Evolutionary conservation across 2,113 vertebrate genomes (phyloP).

Genomic region (Phylloscopus whistleri): DNA sequence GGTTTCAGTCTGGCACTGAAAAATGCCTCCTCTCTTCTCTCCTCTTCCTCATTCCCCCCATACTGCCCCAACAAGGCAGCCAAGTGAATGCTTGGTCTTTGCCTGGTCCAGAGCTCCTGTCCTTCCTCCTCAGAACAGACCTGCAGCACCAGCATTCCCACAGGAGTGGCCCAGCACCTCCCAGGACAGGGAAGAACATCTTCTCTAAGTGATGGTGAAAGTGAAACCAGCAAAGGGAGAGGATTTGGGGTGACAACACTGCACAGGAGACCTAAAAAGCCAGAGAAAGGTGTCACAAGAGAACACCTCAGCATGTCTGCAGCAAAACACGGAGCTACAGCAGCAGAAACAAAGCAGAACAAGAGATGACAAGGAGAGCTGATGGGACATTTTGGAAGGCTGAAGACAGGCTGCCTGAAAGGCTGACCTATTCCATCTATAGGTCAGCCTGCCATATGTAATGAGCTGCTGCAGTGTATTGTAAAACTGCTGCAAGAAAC

Average conservation of each 20-base stretch:
- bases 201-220: neutral
- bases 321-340: neutral
- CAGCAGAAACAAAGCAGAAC: neutral
- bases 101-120: neutral
- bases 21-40: neutral
- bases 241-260: neutral
- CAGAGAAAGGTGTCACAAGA: neutral
- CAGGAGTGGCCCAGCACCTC: neutral
- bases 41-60: neutral
- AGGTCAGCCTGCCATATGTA: conserved; percentile 60
- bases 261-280: neutral
- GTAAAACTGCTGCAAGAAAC: conserved; percentile 41
- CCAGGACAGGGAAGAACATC: neutral
- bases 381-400: conserved; percentile 24
- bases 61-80: neutral
- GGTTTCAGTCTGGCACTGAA: neutral
- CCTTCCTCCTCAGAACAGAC: neutral
- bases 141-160: too few relatives aligned
- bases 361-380: neutral
- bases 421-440: conserved; percentile 21
- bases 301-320: neutral
- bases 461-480: conserved; percentile 14
- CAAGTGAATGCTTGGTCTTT: neutral
- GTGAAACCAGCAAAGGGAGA: neutral
- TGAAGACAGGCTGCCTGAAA: conserved; percentile 29